Percentiles rank a stretch among this genome's conserved stretches.
phyloP scores from a whole-genome alignment of 2,888 invertebrate species.

The Rapana venosa region DNA sequence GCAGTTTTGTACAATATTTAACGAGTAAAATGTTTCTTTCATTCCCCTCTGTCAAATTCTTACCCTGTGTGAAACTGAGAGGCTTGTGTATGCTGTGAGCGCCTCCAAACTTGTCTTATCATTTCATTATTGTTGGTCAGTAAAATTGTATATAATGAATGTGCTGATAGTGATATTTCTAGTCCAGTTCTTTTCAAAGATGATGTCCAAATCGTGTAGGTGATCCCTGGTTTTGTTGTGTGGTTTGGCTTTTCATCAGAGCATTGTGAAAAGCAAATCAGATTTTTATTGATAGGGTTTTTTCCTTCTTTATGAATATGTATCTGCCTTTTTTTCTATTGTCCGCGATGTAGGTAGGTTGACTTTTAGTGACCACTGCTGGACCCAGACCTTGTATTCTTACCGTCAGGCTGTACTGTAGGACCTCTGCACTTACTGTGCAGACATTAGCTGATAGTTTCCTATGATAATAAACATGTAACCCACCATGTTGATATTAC shows the following conservation, averaged over 20 bases:
- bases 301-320: background rate
- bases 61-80: background rate
- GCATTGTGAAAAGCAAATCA: background rate
- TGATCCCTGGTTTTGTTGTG: background rate
- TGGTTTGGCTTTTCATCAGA: background rate
- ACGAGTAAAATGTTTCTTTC: background rate
- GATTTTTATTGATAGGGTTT: background rate
- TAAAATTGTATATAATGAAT: background rate
- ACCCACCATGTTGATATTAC: background rate
- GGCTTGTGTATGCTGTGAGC: background rate
- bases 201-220: background rate
- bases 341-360: background rate
- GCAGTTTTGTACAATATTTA: background rate
- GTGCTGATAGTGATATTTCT: background rate
- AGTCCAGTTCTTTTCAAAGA: background rate
- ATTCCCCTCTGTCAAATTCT: background rate
- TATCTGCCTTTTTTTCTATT: background rate
- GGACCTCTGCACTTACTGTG: background rate
- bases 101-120: too few relatives aligned
- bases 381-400: background rate
- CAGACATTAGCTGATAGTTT: background rate
- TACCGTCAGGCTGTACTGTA: background rate
- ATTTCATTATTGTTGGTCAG: background rate
- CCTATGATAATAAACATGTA: background rate
- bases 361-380: conserved; percentile 11